phyloP scores from a whole-genome alignment of 2,113 vertebrate species.

The Mirza zaza region DNA sequence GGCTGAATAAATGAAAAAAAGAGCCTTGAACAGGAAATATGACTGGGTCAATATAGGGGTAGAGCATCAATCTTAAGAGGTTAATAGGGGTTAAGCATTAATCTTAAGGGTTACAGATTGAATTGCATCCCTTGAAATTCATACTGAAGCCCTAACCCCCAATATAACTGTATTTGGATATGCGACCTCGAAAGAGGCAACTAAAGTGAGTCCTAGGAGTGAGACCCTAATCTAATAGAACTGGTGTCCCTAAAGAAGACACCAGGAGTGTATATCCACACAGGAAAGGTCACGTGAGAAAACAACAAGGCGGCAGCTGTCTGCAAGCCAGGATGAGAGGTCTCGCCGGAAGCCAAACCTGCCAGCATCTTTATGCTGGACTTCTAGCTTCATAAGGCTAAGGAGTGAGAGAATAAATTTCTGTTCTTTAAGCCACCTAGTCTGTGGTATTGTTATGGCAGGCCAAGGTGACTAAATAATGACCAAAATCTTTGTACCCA shows the following conservation, averaged over 20 bases:
- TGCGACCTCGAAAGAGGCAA: not conserved
- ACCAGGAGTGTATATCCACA: not conserved
- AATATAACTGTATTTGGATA: not conserved
- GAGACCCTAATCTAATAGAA: not conserved
- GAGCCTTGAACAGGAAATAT: not conserved
- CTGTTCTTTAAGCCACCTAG: not conserved
- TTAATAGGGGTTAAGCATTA: no score
- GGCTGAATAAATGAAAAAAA: not conserved
- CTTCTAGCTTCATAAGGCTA: not conserved
- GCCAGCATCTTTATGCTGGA: not conserved
- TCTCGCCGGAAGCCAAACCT: not conserved
- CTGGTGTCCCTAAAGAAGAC: not conserved
- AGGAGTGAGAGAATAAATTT: not conserved
- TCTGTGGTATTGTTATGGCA: not conserved
- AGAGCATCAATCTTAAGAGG: no score
- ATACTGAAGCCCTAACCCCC: not conserved
- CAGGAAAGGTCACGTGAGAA: not conserved
- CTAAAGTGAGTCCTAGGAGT: not conserved
- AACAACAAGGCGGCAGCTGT: not conserved
- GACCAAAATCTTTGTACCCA: not conserved
- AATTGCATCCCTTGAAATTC: not conserved
- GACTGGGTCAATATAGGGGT: not conserved
- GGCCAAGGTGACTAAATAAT: not conserved
- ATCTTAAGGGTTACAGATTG: not conserved
- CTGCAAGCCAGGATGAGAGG: not conserved